Evolutionary conservation across 37 sponge, comb jelly and placozoan genomes (phyloP), one percentile per base, ranked within the genome.

Genomic region (Mnemiopsis leidyi): DNA sequence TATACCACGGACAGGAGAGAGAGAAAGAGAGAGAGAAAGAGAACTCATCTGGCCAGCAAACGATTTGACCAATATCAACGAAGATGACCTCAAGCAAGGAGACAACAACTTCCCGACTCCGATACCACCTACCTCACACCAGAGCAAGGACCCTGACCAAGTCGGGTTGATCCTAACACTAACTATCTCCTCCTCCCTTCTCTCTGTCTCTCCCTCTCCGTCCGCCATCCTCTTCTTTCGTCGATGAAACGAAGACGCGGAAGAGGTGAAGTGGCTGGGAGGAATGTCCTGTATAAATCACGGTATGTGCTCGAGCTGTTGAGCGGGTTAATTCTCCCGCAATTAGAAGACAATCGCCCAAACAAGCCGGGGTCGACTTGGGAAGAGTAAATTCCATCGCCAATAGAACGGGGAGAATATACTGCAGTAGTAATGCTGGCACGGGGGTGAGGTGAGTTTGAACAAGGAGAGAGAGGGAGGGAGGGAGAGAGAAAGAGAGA

Each of bases 301-400:
- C 32, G 79, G 79, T 31, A 77, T 77, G 26, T 32, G 79, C 1
- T 32, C 35, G 36, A 77, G 32, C 18, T 77, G 79, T 31, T 77
- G 79, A 77, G 35, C 79, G 26, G 79, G 36, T 77, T 77, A 77
- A 77, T 77, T 77, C 79, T 26, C 32, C 32, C 1, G 3, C 79
- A 77, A 77, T 77, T 77, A 77, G 79, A 34, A 32, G 32, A 77
- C 79, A 77, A 77, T 77, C 79, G 32, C 32, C 26, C 79, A 77
- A 77, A 77, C 79, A 77, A 77, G 79, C 79, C 32, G 16, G 36
- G 20, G 61, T 48, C 61, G 13, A 48, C 9, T 48, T 5, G 61
- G 61, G 61, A 71, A 71, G 90, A 85, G 61, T 37, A 85, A 85
- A 85, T 85, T 85, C 90, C 79, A 77, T 77, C 79, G 32, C 79